Evolutionary conservation across 2,888 invertebrate species (phyloP), one percentile per base, ranked within the genome.

Genomic region (Drosophila niveifrons): DNA sequence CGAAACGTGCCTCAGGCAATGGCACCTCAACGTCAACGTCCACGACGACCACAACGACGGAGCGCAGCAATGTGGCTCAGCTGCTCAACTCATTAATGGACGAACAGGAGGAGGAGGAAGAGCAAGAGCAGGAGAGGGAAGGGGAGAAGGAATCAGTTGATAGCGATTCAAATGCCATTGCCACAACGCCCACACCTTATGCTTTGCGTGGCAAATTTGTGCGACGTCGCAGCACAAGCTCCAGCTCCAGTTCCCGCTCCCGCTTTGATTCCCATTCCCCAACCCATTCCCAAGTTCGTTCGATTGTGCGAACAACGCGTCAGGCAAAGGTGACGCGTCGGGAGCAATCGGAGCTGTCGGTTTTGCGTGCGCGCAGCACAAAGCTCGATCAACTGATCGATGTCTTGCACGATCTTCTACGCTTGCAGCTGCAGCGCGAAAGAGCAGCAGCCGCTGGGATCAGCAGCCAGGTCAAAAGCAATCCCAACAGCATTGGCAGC

Each of bases 341-440:
- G 36, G 17, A 23, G 23, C 52, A 53, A 18, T 36, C 43, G 9
- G 63, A 48, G 41, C 50, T 55, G 39, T 44, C 68, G 3, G 41
- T 15, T 28, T n/a, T 66, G 41, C 64, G 66, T 9, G 59, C 48
- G 47, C 81, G 75, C 23, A 75, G 75, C 72, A 65, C 75, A 0
- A 90, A 90, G 55, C 69, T 90, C 2, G 90, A 90, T 39, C 82
- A 90, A 47, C 66, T 91, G 51, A 79, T 91, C 10, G 86, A 87
- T 48, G 75, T 90, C 34, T 67, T 91, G 18, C 82, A 87, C 55
- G 83, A 91, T 48, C 67, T 91, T 17, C 78, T 83, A 31, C 76
- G 71, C 17, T 62, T 81, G 47, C 79, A 78, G 47, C 52, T 79
- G 3, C 78, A 81, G 15, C 73, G 66, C 18, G 76, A 82, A n/a